Evolutionary conservation across 1,140 invertebrate genomes (phyloP), one percentile per base, ranked within the genome.

Genomic region (Bombus superbus): DNA sequence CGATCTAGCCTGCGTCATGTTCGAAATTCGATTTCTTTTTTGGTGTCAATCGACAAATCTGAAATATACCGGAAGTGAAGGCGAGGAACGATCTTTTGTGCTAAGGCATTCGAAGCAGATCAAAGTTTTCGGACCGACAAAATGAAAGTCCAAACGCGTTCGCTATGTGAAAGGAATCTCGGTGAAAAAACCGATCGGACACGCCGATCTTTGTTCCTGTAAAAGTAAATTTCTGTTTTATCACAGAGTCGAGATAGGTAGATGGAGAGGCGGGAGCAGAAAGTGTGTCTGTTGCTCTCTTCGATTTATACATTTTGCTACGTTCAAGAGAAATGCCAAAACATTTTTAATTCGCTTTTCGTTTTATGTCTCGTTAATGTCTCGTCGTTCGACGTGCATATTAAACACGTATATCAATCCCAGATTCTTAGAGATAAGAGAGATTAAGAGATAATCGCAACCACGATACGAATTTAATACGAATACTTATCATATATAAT

Each of bases 101-200:
- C 76, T 77, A 57, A 90, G 42, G 81, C 13, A 68, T n/a, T 57
- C 71, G 82, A 78, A 88, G 66, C 76, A 73, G 86, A 88, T 88
- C 42, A 77, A 81, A 86, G 81, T 91, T 89, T 90, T 90, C 62
- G 81, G 73, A 42, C 32, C 59, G 40, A 77, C n/a, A 57, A 28
- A 86, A 90, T 90, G 89, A 90, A 90, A 90, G 89, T 90, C 76
- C 15, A 78, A 83, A 66, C 68, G n/a, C 76, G 40, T 81, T 85
- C 80, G 53, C 75, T 47, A 18, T 59, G 88, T 89, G 89, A 90
- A 90, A 90, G 81, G 88, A 86, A 66, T 76, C 40, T 57, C 40
- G 25, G n/a, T 18, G 53, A 80, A 75, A 83, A 86, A 89, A 74
- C 25, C 22, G 57, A 81, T 83, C 47, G 53, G 77, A 69, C 71